Percentiles rank a stretch among this genome's conserved stretches.
phyloP scores from a whole-genome alignment of 2,113 vertebrate genomes.

The Myrmecophaga tridactyla region DNA sequence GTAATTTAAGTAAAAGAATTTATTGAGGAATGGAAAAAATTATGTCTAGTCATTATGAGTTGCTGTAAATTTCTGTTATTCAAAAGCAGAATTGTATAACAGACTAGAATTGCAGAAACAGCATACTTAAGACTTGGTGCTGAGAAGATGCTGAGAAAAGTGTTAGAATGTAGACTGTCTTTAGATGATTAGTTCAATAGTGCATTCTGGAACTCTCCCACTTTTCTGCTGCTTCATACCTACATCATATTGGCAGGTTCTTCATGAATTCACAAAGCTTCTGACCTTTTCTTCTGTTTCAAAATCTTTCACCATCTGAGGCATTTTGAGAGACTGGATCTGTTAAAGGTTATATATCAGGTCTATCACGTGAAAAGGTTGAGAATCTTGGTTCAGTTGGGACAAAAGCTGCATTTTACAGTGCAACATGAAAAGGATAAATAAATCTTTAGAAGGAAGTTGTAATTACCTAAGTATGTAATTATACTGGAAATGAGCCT shows the following conservation, averaged over 20 bases:
- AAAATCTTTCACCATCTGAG: constrained; percentile 27
- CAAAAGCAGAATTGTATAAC: not conserved
- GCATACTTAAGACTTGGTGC: not conserved
- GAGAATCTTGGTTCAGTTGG: not conserved
- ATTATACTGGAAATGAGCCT: not conserved
- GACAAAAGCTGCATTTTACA: not conserved
- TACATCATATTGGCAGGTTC: not conserved
- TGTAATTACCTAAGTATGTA: constrained; percentile 24
- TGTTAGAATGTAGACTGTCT: constrained; percentile 3
- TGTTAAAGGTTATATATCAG: not conserved
- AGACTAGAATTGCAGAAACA: not conserved
- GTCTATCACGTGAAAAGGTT: not conserved
- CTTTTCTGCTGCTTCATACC: not conserved
- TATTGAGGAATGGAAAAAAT: not conserved
- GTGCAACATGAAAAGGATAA: not conserved
- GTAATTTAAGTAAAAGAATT: constrained; percentile 30
- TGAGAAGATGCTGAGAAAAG: constrained; percentile 9
- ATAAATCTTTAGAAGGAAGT: constrained; percentile 23
- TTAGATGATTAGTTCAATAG: not conserved
- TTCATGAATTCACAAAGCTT: not conserved
- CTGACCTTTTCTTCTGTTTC: constrained; percentile 23
- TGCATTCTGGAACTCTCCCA: not conserved
- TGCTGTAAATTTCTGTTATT: not conserved
- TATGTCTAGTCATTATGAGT: not conserved
- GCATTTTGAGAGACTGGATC: not conserved